Conservation (phyloP, 2,888 invertebrate genomes). For the Apeira syringaria region DNA sequence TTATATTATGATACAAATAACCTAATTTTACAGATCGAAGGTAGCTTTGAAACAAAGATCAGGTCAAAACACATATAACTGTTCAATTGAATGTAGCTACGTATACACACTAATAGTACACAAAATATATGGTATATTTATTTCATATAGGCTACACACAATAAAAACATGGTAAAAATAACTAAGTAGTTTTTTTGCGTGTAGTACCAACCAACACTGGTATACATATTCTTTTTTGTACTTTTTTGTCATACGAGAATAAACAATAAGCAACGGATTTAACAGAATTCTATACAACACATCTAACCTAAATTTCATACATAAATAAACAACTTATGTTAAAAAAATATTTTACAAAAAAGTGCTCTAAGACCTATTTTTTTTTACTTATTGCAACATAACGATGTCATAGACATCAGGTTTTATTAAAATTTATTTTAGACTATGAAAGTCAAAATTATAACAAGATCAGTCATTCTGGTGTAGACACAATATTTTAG, state of each 20-base stretch:
- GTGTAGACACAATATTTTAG: slow-evolving; percentile 8
- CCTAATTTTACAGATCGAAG: slow-evolving; percentile 27
- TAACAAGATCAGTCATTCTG: slow-evolving; percentile 49
- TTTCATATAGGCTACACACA: slow-evolving; percentile 9
- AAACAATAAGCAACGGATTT: slow-evolving; percentile 28
- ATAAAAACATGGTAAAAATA: slow-evolving; percentile 16
- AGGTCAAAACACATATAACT: slow-evolving; percentile 30
- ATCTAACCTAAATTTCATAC: slow-evolving; percentile 39
- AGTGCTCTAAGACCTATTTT: slow-evolving; percentile 35
- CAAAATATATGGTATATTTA: neutral
- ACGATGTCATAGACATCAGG: slow-evolving; percentile 58
- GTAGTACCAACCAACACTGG: slow-evolving; percentile 14
- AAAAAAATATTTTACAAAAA: slow-evolving; percentile 61
- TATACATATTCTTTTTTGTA: slow-evolving; percentile 32
- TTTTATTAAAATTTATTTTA: slow-evolving; percentile 36
- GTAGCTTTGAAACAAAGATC: slow-evolving; percentile 29
- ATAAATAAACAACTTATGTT: slow-evolving; percentile 52
- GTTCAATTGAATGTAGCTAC: slow-evolving; percentile 26
- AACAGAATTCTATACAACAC: slow-evolving; percentile 41
- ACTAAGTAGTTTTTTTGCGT: slow-evolving; percentile 25
- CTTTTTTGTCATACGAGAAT: slow-evolving; percentile 32
- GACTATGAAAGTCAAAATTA: slow-evolving; percentile 32
- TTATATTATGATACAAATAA: slow-evolving; percentile 20
- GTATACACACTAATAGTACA: slow-evolving; percentile 13
- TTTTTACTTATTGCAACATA: slow-evolving; percentile 70